These are phyloP conservation scores for Indicator maculatus DNA, from an alignment of 2,113 vertebrate genomes.

Conservation along the genomic window DNA sequence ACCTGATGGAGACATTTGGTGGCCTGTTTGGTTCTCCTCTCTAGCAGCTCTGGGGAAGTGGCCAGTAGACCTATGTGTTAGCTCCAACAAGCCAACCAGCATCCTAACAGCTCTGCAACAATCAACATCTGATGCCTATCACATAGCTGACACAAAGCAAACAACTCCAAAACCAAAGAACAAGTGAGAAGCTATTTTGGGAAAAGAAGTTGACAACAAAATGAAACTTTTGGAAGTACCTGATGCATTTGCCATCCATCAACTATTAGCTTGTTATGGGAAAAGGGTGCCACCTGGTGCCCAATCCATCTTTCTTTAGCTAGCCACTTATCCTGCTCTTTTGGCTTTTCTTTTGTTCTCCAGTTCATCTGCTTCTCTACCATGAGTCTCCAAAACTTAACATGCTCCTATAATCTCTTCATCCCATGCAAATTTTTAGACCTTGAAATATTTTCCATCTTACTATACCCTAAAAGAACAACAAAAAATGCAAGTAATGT, in stretches of 20 bases:
- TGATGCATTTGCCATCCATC: not conserved
- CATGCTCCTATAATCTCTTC: not conserved
- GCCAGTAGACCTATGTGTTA: accelerated
- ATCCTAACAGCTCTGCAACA: not conserved
- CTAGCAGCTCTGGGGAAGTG: not conserved
- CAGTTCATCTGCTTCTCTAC: not conserved
- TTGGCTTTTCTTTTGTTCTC: not conserved
- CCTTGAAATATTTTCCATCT: not conserved
- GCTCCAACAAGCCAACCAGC: not conserved
- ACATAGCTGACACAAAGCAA: not conserved
- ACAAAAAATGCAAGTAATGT: not conserved
- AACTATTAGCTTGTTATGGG: not conserved
- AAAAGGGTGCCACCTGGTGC: constrained; percentile 63
- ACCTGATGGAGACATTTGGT: not conserved
- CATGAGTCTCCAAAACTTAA: not conserved
- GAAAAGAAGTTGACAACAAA: not conserved
- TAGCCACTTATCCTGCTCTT: not conserved
- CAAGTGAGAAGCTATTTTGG: not conserved
- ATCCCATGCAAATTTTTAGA: not conserved
- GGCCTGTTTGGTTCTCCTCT: not conserved
- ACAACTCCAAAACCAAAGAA: not conserved
- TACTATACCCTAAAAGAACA: not conserved
- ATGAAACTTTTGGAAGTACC: not conserved
- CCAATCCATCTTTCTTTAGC: not conserved
- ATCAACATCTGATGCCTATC: not conserved